Conservation (phyloP, 2,888 invertebrate species). For the Hypomecis atomaria region DNA sequence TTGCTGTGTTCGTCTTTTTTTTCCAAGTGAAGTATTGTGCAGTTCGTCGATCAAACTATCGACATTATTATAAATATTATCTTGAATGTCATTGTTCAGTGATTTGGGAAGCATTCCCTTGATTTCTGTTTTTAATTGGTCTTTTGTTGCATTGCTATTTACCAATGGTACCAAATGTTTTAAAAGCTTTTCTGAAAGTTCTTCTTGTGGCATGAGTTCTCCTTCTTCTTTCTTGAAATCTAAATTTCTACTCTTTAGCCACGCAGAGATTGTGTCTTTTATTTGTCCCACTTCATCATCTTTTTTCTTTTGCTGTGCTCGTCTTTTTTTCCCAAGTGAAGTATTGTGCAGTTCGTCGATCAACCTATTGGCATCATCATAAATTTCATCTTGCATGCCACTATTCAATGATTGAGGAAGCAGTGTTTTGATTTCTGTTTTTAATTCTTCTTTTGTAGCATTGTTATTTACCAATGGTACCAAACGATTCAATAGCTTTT, state of each 20-base stretch:
- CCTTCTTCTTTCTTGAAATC: background rate
- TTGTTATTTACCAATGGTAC: background rate
- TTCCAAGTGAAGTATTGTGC: background rate
- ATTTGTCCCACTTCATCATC: no score
- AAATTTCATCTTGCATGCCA: no score
- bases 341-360: no score
- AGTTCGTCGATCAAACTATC: background rate
- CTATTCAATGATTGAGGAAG: no score
- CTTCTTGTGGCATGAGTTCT: background rate
- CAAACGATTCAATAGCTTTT: background rate
- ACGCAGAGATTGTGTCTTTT: background rate
- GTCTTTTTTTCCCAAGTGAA: no score
- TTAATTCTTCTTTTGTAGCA: no score
- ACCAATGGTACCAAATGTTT: background rate
- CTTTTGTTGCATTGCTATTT: background rate
- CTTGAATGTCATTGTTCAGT: background rate
- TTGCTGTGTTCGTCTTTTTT: background rate
- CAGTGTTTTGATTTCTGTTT: no score
- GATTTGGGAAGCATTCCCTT: background rate
- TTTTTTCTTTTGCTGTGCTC: no score
- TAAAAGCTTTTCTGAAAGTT: background rate
- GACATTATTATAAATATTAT: background rate
- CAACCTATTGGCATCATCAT: no score
- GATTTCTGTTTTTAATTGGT: constrained; percentile 2
- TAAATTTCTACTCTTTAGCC: constrained; percentile 16